A percentile compares a stretch with the other conserved stretches of the same genome.
These are phyloP conservation scores for Papilio xuthus DNA, from an alignment of 1,140 invertebrate genomes.

Conservation along the genomic window DNA sequence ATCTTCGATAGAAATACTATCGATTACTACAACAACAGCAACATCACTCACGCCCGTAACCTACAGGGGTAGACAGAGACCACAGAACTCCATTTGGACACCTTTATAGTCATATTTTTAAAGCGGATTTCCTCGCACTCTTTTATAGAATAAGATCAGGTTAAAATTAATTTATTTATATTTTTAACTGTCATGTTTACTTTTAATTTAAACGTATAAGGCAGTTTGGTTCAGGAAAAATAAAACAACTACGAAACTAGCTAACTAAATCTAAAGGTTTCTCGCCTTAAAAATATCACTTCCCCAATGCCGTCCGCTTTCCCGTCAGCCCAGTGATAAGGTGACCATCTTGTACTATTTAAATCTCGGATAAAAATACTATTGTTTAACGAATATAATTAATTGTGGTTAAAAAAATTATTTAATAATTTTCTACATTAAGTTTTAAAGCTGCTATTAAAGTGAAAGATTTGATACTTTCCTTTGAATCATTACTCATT, in stretches of 20 bases:
- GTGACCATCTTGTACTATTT: not conserved
- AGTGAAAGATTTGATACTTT: too few relatives aligned
- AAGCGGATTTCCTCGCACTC: not conserved
- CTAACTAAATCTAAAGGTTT: slow-evolving; percentile 34
- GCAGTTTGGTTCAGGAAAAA: slow-evolving; percentile 13
- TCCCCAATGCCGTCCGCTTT: slow-evolving; percentile 37
- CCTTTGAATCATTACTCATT: not conserved
- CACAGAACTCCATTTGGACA: too few relatives aligned
- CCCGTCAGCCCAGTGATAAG: not conserved
- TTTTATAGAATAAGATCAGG: not conserved
- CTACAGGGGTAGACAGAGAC: too few relatives aligned
- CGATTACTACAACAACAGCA: too few relatives aligned
- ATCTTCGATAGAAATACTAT: too few relatives aligned
- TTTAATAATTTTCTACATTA: not conserved
- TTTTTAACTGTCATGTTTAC: not conserved
- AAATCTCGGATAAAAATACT: not conserved
- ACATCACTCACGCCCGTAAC: too few relatives aligned
- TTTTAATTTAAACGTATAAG: slow-evolving; percentile 17
- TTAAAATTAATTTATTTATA: not conserved
- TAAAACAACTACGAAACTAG: slow-evolving; percentile 26
- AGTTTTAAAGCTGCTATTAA: too few relatives aligned
- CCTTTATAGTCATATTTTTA: not conserved
- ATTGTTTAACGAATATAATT: not conserved
- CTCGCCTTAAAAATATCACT: slow-evolving; percentile 37
- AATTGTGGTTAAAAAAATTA: not conserved